Evolutionary conservation across 2,113 vertebrate genomes (phyloP).

Genomic region (Dascyllus trimaculatus): DNA sequence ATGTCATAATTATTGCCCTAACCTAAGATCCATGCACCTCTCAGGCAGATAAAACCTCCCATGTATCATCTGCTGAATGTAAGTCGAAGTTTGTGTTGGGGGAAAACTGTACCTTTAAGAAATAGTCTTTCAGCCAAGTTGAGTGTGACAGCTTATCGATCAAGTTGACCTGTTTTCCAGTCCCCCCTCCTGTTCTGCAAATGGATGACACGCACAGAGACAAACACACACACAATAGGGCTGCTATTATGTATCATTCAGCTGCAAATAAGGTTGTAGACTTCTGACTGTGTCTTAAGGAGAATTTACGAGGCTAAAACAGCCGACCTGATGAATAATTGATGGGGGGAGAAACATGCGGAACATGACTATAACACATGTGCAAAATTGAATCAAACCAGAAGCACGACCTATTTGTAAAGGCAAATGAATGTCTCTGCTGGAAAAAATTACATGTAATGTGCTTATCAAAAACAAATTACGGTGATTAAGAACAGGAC

Average conservation of each 20-base stretch:
- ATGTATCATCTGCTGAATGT: background rate
- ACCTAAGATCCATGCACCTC: background rate
- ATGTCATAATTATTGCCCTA: background rate
- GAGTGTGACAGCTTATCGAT: slow-evolving; percentile 32
- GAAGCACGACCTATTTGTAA: slow-evolving; percentile 7
- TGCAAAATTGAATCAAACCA: slow-evolving; percentile 24
- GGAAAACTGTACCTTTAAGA: slow-evolving; percentile 21
- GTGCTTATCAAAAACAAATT: slow-evolving; percentile 40
- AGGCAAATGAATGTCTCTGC: slow-evolving; percentile 36
- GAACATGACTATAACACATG: background rate
- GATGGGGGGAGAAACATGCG: slow-evolving; percentile 19
- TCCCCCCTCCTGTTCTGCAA: slow-evolving; percentile 28
- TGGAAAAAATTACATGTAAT: slow-evolving; percentile 28
- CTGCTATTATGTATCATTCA: slow-evolving; percentile 15
- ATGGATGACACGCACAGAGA: slow-evolving; percentile 22
- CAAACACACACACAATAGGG: slow-evolving; percentile 5
- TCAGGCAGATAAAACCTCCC: background rate
- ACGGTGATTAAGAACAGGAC: slow-evolving; percentile 23
- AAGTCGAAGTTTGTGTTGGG: slow-evolving; percentile 8
- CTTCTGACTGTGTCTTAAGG: slow-evolving; percentile 29
- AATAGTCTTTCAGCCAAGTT: background rate
- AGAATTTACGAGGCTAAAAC: slow-evolving; percentile 42
- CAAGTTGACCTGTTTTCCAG: slow-evolving; percentile 27
- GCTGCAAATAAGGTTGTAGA: slow-evolving; percentile 33
- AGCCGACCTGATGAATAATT: slow-evolving; percentile 36